These are phyloP conservation scores for Allophyes oxyacanthae DNA, from an alignment of 2,888 invertebrate genomes.

Conservation along the genomic window DNA sequence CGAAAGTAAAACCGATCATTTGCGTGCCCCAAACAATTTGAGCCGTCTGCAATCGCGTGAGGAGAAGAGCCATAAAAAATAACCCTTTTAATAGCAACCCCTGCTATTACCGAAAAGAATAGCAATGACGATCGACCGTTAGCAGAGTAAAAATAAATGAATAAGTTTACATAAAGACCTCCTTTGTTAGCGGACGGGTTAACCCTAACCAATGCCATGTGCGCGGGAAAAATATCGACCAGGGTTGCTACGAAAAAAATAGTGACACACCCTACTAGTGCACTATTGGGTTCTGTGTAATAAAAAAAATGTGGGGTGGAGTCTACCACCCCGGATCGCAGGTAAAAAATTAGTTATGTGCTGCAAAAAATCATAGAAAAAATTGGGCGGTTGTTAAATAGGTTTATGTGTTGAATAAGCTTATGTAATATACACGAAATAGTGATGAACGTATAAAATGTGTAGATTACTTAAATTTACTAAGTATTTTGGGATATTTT, in stretches of 20 bases:
- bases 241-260: slow-evolving; percentile 76
- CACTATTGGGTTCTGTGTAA: slow-evolving; percentile 78
- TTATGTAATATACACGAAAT: neutral
- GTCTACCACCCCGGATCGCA: slow-evolving; percentile 79
- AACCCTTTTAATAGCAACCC: slow-evolving; percentile 62
- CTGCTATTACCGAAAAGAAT: slow-evolving; percentile 85
- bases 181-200: slow-evolving; percentile 79
- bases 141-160: slow-evolving; percentile 82
- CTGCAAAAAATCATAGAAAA: slow-evolving; percentile 65
- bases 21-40: slow-evolving; percentile 82
- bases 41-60: slow-evolving; percentile 80
- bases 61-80: slow-evolving; percentile 78
- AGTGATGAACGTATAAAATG: no score
- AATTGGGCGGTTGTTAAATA: slow-evolving; percentile 45
- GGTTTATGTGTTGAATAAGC: slow-evolving; percentile 28
- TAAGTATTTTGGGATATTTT: no score
- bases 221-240: slow-evolving; percentile 85
- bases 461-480: no score
- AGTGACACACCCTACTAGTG: slow-evolving; percentile 78
- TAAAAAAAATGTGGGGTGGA: slow-evolving; percentile 82
- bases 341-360: slow-evolving; percentile 75
- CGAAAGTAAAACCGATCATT: slow-evolving; percentile 63
- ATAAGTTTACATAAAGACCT: slow-evolving; percentile 83
- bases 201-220: slow-evolving; percentile 72
- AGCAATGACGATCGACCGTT: slow-evolving; percentile 76